Conservation (phyloP, 2,797 vertebrate genomes). For the Amblyraja radiata region DNA sequence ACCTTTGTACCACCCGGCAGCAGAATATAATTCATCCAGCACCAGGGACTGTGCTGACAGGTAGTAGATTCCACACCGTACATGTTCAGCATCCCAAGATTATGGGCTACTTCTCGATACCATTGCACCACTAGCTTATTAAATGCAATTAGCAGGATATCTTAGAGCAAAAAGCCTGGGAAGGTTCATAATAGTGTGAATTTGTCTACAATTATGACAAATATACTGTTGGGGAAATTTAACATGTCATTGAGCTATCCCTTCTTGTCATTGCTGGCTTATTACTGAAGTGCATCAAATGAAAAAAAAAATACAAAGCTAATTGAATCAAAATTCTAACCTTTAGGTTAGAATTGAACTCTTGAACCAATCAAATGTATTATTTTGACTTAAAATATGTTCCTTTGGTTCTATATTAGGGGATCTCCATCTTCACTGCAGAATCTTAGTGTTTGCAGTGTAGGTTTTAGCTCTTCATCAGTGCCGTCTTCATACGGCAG, state of each 20-base stretch:
- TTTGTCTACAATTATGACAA: not conserved
- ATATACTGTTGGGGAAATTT: slow-evolving; percentile 13
- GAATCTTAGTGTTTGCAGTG: not conserved
- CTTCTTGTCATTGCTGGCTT: not conserved
- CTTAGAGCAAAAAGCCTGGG: not conserved
- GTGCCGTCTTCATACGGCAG: not conserved
- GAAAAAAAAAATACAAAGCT: not conserved
- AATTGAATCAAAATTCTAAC: not conserved
- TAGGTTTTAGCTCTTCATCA: not conserved
- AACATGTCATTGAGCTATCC: not conserved
- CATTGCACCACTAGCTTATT: not conserved
- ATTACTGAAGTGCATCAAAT: not conserved
- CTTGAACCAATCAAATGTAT: not conserved
- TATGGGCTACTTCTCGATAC: not conserved
- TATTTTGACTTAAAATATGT: not conserved
- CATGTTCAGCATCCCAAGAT: slow-evolving; percentile 49
- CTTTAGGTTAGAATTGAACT: not conserved
- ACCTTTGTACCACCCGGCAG: slow-evolving; percentile 51
- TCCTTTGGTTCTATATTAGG: not conserved
- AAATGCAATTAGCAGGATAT: not conserved
- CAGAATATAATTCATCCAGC: slow-evolving; percentile 53
- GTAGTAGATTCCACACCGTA: slow-evolving; percentile 48
- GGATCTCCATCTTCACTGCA: not conserved
- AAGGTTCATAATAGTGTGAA: not conserved
- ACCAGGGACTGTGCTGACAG: slow-evolving; percentile 45